These are phyloP conservation scores for Collichthys lucidus DNA, from an alignment of 2,113 vertebrate genomes.

Conservation along the genomic window DNA sequence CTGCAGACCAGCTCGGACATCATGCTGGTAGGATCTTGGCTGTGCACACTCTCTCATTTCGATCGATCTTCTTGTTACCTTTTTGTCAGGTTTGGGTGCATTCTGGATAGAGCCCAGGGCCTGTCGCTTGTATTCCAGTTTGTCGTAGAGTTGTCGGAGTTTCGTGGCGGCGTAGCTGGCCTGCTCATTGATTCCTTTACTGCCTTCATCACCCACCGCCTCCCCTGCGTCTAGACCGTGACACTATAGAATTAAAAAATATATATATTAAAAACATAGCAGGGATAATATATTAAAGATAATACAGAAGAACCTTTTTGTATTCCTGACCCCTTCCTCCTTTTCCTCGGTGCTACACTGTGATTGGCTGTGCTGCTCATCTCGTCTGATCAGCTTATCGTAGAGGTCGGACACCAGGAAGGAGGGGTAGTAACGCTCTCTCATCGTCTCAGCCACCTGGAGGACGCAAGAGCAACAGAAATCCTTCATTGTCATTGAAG, in stretches of 20 bases:
- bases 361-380: conserved; percentile 86
- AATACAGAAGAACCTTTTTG: too few relatives aligned
- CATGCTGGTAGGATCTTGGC: not conserved
- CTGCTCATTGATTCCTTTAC: conserved; percentile 91
- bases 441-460: conserved; percentile 87
- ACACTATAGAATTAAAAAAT: conserved; percentile 73
- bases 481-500: not conserved
- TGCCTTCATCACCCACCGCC: conserved; percentile 88
- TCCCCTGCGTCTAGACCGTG: conserved; percentile 85
- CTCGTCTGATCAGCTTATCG: conserved; percentile 88
- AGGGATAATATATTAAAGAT: not conserved
- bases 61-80: conserved; percentile 81
- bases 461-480: conserved; percentile 11
- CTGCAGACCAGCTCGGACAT: not conserved
- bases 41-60: not conserved
- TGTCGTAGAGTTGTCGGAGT: conserved; percentile 92
- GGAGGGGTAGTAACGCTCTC: conserved; percentile 96
- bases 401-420: conserved; percentile 97
- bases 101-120: conserved; percentile 95
- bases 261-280: not conserved
- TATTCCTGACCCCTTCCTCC: conserved; percentile 87
- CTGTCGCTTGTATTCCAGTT: conserved; percentile 97
- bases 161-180: conserved; percentile 94
- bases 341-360: conserved; percentile 88
- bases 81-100: conserved; percentile 97